A percentile compares a stretch with the other conserved stretches of the same genome.
These are phyloP conservation scores for Elegia similella DNA, from an alignment of 2,888 invertebrate species.

Conservation along the genomic window DNA sequence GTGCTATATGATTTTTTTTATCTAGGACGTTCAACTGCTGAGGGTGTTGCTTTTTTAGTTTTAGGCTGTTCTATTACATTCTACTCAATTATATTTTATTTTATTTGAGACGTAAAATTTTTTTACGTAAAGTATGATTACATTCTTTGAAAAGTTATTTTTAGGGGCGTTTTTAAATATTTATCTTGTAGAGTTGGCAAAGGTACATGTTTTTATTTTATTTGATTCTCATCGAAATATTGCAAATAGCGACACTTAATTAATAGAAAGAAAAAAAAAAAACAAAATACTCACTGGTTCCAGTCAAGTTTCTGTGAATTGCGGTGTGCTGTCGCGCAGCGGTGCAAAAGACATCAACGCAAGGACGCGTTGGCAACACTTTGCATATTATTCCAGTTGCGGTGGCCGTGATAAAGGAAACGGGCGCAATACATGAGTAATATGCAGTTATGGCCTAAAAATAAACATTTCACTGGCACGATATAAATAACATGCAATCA, in stretches of 20 bases:
- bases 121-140: too few relatives aligned
- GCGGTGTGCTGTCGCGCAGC: background rate
- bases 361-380: constrained; percentile 28
- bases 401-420: constrained; percentile 25
- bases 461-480: background rate
- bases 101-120: too few relatives aligned
- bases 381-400: constrained; percentile 18
- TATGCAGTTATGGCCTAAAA: constrained; percentile 10
- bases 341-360: constrained; percentile 47
- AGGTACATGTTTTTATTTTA: too few relatives aligned
- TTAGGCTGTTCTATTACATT: too few relatives aligned
- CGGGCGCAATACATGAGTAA: constrained; percentile 21
- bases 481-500: background rate
- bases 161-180: too few relatives aligned
- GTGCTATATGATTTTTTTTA: constrained; percentile 2
- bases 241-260: too few relatives aligned
- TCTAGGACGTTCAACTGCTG: constrained; percentile 16
- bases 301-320: background rate
- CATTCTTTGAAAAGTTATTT: too few relatives aligned
- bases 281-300: too few relatives aligned
- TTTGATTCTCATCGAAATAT: too few relatives aligned
- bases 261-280: too few relatives aligned
- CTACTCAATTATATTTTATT: too few relatives aligned
- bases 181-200: too few relatives aligned
- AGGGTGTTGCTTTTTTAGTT: constrained; percentile 17